Evolutionary conservation across 2,888 invertebrate genomes (phyloP), one percentile per base, ranked within the genome.

Genomic region (Taenaris catops): DNA sequence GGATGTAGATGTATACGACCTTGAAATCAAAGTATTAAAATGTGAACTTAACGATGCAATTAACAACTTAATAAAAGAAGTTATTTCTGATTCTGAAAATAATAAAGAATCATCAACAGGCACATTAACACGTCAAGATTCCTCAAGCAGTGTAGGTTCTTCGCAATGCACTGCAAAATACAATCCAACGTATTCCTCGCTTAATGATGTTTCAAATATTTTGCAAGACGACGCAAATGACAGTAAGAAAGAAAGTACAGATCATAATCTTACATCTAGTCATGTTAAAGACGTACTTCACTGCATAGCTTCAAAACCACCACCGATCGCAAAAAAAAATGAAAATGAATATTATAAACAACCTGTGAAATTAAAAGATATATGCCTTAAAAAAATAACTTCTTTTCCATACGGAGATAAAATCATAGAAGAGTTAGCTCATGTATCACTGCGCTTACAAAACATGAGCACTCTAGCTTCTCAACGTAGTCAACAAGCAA

Each of bases 161-260:
- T 92, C 92, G 40, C 89, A 91, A 52, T 92, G 91, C 63, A 93
- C 93, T 14, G 91, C 91, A 41, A 91, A 91, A 62, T 92, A 91
- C 59, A 90, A 90, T 53, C 89, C 91, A 18, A 76, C 76, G 39
- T 79, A 73, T 56, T 89, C 90, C 29, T 91, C 91, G 47, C 72
- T 90, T 26, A 88, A 86, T 52, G 91, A 92, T 60, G 83, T 91
- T 29, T 78, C 87, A 54, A 88, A 89, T 51, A 71, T 89, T 49
- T 57, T 87, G 63, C 86, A 88, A 56, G 88, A 89, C 48, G 87
- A 87, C 41, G 38, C 37, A 25, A 52, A 29, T 45, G 59, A 63
- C 33, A 55, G 25, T 14, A 8, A 32, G 38, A 54, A 48, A 37
- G 62, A 66, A 46, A 54, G 49, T 35, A 48, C 41, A 34, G 41